Conservation (phyloP, 1,140 invertebrate species). For the Penaeus indicus region DNA sequence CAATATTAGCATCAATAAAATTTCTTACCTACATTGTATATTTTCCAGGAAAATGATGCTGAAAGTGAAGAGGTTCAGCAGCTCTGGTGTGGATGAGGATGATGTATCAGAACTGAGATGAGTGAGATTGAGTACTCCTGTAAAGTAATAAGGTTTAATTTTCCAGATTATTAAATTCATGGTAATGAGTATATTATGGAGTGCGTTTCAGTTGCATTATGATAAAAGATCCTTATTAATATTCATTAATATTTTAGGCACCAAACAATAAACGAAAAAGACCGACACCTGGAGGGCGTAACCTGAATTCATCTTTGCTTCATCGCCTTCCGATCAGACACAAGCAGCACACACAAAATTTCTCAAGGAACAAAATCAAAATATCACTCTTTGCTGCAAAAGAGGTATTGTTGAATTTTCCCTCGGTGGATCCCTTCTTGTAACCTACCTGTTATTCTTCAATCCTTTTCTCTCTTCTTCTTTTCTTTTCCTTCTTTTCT, state of each 20-base stretch:
- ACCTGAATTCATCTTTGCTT: constrained; percentile 6
- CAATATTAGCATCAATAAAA: neutral
- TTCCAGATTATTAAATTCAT: neutral
- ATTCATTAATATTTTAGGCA: neutral
- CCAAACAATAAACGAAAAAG: constrained; percentile 35
- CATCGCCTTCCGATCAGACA: constrained; percentile 45
- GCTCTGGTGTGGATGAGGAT: constrained; percentile 70
- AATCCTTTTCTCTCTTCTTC: neutral
- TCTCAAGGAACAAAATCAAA: constrained; percentile 70
- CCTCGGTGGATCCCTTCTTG: neutral
- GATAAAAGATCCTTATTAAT: neutral
- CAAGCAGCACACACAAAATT: constrained; percentile 53
- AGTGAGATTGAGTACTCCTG: constrained; percentile 69
- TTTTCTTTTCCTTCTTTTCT: neutral
- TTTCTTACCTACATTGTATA: neutral
- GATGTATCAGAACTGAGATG: constrained; percentile 67
- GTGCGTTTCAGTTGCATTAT: neutral
- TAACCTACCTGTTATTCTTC: neutral
- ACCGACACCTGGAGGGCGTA: neutral
- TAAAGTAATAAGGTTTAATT: constrained; percentile 66
- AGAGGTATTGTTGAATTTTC: constrained; percentile 44
- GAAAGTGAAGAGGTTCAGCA: constrained; percentile 69
- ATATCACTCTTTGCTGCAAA: constrained; percentile 68
- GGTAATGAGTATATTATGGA: too few species aligned
- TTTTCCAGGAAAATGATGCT: constrained; percentile 64